Evolutionary conservation across 2,888 invertebrate genomes (phyloP).

Genomic region (Drosophila peninsularis): DNA sequence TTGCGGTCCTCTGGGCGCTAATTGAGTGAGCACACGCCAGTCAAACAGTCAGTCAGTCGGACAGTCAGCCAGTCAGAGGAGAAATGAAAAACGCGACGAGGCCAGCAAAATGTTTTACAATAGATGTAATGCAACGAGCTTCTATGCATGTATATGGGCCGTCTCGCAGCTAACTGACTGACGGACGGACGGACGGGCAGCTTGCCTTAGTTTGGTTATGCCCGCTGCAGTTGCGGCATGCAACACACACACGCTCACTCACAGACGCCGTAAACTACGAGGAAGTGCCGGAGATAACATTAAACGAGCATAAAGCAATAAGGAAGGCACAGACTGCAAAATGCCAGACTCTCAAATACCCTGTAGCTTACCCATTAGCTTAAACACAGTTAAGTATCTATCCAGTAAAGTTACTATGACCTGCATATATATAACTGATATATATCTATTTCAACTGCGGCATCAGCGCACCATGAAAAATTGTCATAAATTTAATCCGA

Average conservation of each 20-base stretch:
- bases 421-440: background rate
- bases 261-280: constrained; percentile 63
- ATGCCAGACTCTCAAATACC: constrained; percentile 12
- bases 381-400: background rate
- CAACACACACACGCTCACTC: constrained; percentile 45
- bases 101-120: constrained; percentile 58
- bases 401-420: too few relatives aligned
- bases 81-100: constrained; percentile 77
- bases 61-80: constrained; percentile 59
- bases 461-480: constrained; percentile 41
- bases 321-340: constrained; percentile 9
- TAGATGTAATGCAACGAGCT: constrained; percentile 44
- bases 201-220: constrained; percentile 42
- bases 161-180: constrained; percentile 37
- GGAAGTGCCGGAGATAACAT: constrained; percentile 63
- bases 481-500: constrained; percentile 76
- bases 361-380: background rate
- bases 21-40: constrained; percentile 79
- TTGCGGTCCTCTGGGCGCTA: constrained; percentile 77
- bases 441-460: background rate
- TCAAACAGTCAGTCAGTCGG: constrained; percentile 23
- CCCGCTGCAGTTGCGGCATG: constrained; percentile 64
- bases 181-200: background rate
- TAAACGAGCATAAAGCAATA: constrained; percentile 12
- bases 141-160: constrained; percentile 49